Base-by-base conservation (phyloP, 2,888 invertebrate genomes). In the Cryptosula pallasiana region DNA sequence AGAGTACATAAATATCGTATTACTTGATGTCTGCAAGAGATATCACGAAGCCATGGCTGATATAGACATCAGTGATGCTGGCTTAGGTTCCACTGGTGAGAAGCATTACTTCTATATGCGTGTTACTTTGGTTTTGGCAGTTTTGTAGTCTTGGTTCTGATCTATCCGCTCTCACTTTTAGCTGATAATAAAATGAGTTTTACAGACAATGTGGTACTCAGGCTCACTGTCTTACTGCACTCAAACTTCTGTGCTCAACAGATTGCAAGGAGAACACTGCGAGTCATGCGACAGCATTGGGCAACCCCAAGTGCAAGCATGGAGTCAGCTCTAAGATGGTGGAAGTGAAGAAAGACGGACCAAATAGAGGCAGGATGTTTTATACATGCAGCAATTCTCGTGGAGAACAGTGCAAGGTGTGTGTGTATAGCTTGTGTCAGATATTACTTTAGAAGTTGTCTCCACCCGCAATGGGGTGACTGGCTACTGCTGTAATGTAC, bases 291-390 rank as follows among this genome's bases (percentile, higher is more conserved):
- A 20, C 25, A 20, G 45, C 45, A 32, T 35, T 71, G 2, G 34
- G 32, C 35, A 76, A 72, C 69, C 71, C 63, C 1, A 29, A 45
- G 0, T 81, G 81, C 76, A 76, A 78, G 57, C 80, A 80, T 76
- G 78, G 79, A n/a, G 74, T 73, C 23, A 75, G 79, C 29, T 78
- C 80, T 54, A 81, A 79, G 71, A 76, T 81, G 71, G 73, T 78
- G 0, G 77, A 78, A 72, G 81, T 81, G 35, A 79, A 77, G 71
- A 81, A 81, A 71, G 78, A 77, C 9, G 81, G 81, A 16, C 75
- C 77, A 35, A 81, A 81, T 71, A 77, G 79, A 73, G 81, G 80
- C 1, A 76, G 81, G 72, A 78, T 77, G 71, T 81, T 81, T 77
- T 81, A 76, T 73, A 73, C 78, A 25, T 81, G 81, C 73, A 76